Evolutionary conservation across 2,797 vertebrate species (phyloP), one percentile per base, ranked within the genome.

Genomic region (Gambusia yucatana): DNA sequence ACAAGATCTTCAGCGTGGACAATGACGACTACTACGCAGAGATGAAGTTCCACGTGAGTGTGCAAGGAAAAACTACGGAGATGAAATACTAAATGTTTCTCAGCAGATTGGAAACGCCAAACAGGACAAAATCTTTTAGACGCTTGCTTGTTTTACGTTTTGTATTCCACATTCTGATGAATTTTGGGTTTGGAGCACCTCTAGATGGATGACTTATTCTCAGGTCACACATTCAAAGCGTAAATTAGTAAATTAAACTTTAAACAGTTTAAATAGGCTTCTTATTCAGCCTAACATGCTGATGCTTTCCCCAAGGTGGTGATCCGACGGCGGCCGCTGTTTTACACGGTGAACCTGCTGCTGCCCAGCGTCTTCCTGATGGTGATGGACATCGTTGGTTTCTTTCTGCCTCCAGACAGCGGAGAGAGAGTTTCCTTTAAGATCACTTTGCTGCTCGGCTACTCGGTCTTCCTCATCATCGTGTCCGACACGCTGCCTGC

Each of bases 381-480:
- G 98, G 93, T 98, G 73, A 98, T 98, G 97, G 98, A 99, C 89
- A 96, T 99, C 0, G 96, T 98, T 87, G 98, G 98, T 47, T 99
- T 99, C 95, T 99, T 98, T 89, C 93, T 99, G 43, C 98, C 98
- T 0, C 98, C 98, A 0, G 97, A 99, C 94, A 99, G 98, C 0
- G 98, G 98, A 0, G 98, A 99, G 95, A 95, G 98, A 52, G 98
- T 99, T 71, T 99, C 98, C 79, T 99, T 99, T 94, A 99, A 99
- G 94, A 98, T 99, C 94, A 99, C 98, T 0, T 93, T 99, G 73
- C 96, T 99, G 72, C 94, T 99, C 82, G 98, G 98, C n/a, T 99
- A 99, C 91, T 99, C 98, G 0, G 98, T 99, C 86, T 99, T 99
- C 93, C 97, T 99, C 90, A 99, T 99, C 93, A 99, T 99, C 0